These are phyloP conservation scores for Bilobella aurantiaca DNA, from an alignment of 1,140 invertebrate species.

Conservation along the genomic window DNA sequence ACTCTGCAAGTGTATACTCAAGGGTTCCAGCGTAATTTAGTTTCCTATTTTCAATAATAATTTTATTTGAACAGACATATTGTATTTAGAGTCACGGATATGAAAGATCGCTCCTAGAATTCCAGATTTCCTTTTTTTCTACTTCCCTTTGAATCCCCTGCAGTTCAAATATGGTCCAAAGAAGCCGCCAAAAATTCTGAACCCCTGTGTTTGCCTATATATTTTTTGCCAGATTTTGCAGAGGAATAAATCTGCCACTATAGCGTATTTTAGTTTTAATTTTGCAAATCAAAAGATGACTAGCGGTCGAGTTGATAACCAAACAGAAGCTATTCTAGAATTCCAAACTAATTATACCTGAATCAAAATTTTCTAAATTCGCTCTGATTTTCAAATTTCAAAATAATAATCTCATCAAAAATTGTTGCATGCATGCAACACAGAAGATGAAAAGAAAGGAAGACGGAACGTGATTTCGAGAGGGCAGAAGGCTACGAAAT, in stretches of 20 bases:
- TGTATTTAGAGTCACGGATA: background rate
- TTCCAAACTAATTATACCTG: background rate
- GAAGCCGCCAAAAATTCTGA: no score
- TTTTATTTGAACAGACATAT: background rate
- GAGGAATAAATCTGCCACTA: background rate
- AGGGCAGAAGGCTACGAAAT: background rate
- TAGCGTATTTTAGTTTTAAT: background rate
- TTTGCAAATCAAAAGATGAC: background rate
- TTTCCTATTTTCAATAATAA: slow-evolving; percentile 6
- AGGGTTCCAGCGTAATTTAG: background rate
- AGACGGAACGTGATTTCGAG: background rate
- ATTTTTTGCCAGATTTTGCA: no score
- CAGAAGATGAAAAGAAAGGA: background rate
- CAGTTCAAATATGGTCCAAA: background rate
- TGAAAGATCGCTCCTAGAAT: background rate
- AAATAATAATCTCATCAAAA: background rate
- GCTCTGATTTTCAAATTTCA: background rate
- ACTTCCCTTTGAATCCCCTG: background rate
- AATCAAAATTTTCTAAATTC: background rate
- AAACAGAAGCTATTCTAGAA: background rate
- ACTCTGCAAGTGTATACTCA: background rate
- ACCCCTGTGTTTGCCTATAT: no score
- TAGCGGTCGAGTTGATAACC: background rate
- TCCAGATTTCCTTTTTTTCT: background rate
- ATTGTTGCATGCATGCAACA: background rate